A percentile compares a stretch with the other conserved stretches of the same genome.
phyloP scores from a whole-genome alignment of 1,140 invertebrate species.

The Trypoxylus dichotomus region DNA sequence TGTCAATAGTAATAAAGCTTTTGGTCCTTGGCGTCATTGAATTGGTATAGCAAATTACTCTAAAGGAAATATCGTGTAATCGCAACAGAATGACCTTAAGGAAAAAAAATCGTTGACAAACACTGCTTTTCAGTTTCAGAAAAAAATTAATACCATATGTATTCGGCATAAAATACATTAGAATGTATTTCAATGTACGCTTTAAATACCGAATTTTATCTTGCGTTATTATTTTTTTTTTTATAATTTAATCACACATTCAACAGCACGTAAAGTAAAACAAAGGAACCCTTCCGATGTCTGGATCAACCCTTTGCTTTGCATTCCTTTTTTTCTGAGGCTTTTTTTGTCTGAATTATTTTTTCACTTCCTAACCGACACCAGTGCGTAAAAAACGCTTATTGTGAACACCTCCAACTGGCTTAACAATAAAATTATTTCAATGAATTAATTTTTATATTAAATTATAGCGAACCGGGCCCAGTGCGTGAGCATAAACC shows the following conservation, averaged over 20 bases:
- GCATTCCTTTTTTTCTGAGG: background rate
- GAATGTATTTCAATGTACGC: too few species aligned
- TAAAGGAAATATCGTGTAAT: too few species aligned
- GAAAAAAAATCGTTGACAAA: too few species aligned
- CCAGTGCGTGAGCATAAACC: background rate
- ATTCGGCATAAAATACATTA: too few species aligned
- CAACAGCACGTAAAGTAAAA: background rate
- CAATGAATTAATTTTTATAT: conserved; percentile 30
- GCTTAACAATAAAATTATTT: conserved; percentile 28
- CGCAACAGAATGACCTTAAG: too few species aligned
- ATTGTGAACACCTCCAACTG: conserved; percentile 28
- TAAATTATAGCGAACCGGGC: conserved; percentile 26
- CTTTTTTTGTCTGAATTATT: background rate
- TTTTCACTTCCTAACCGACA: background rate
- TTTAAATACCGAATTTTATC: too few species aligned
- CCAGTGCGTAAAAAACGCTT: conserved; percentile 2
- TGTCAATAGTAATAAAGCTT: too few species aligned
- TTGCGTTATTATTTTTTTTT: background rate
- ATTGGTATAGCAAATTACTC: too few species aligned
- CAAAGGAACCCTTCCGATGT: background rate
- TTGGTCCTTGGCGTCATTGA: too few species aligned
- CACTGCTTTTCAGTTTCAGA: too few species aligned
- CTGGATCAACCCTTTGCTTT: background rate
- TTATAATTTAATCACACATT: background rate
- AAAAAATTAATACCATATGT: too few species aligned